Conservation (phyloP, 2,113 vertebrate species). For the Nanorana parkeri region DNA sequence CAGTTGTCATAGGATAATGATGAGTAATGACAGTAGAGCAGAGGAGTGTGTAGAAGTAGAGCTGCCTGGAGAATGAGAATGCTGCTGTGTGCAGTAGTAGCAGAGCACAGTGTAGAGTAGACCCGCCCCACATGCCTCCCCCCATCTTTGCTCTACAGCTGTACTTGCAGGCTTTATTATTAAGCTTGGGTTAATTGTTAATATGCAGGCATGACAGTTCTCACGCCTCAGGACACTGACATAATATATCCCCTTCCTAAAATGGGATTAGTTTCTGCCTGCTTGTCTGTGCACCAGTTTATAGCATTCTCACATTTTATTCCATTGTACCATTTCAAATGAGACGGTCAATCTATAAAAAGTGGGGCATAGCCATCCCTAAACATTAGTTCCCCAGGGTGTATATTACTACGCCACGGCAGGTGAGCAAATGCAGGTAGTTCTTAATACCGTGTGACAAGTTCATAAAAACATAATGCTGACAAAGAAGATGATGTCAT, state of each 20-base stretch:
- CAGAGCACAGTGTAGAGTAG: not conserved
- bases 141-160: slow-evolving; percentile 14
- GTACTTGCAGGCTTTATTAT: slow-evolving; percentile 23
- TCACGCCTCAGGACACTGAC: slow-evolving; percentile 29
- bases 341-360: no score
- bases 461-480: no score
- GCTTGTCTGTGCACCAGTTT: not conserved
- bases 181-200: slow-evolving; percentile 48
- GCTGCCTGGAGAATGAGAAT: no score
- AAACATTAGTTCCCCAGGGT: no score
- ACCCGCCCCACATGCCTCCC: slow-evolving; percentile 13
- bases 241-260: not conserved
- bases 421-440: no score
- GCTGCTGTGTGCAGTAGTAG: not conserved
- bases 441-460: no score
- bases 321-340: not conserved
- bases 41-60: no score
- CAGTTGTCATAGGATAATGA: no score
- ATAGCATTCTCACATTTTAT: not conserved
- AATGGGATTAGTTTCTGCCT: not conserved
- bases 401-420: no score
- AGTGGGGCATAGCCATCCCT: no score
- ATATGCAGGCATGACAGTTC: slow-evolving; percentile 36
- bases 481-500: no score
- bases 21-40: no score